Evolutionary conservation across 2,888 invertebrate genomes (phyloP), one percentile per base, ranked within the genome.

Genomic region (Cephalotes varians): DNA sequence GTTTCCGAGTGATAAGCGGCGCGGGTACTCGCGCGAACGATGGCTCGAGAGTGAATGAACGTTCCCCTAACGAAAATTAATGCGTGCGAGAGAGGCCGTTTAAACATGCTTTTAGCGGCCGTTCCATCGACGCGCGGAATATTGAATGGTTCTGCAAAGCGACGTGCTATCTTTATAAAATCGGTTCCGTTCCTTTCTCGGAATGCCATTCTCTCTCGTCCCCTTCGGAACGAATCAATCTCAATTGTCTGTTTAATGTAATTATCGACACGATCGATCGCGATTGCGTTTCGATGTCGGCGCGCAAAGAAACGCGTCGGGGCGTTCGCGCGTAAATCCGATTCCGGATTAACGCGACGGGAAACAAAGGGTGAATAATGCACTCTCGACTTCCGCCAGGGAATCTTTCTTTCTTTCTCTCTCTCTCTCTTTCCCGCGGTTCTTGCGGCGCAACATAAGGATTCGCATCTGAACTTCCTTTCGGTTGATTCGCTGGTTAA

Each of bases 401-500:
- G n/a, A 6, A 65, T 25, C 15, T 31, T n/a, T 25, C 51, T 62
- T 18, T n/a, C n/a, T 49, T 2, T 49, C 5, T 49, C n/a, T 1
- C n/a, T 49, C n/a, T 49, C n/a, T 51, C 10, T 21, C 9, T 51
- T 21, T 15, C 40, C 21, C 49, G 21, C 31, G n/a, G 28, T 28
- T 18, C 31, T 76, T 28, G 51, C 40, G n/a, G n/a, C 15, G 51
- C 37, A 77, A 82, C 47, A 25, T 73, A 77, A 81, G 60, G 60
- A 65, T 65, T 77, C 81, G 82, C 51, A 58, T 69, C 2, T n/a
- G 21, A 9, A 31, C 40, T 83, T 85, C 73, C 67, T 83, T 84
- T 80, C 81, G 82, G 85, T 73, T 91, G 91, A 92, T 87, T 90
- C 92, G 88, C 86, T 76, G 83, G 86, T 79, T 90, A 91, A 91